Evolutionary conservation across 2,888 invertebrate genomes (phyloP).

Genomic region (Scrobipalpa atriplicella): DNA sequence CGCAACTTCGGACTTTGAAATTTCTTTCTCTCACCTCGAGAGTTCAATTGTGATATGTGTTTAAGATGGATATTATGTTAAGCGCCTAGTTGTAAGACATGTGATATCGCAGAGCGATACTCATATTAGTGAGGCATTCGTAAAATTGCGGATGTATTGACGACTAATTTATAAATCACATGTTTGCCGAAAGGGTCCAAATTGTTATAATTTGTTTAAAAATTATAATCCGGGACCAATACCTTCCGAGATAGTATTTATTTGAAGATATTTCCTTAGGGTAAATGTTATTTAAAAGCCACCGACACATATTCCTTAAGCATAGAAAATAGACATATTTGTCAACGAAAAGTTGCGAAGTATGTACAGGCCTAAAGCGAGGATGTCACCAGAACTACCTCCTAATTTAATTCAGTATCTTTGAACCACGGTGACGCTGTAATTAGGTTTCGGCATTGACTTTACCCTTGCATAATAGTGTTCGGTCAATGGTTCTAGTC

Average conservation of each 20-base stretch:
- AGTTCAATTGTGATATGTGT: conserved; percentile 82
- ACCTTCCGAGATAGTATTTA: conserved; percentile 83
- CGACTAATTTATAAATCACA: conserved; percentile 69
- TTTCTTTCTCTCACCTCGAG: conserved; percentile 66
- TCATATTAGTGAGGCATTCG: conserved; percentile 66
- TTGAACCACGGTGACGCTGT: conserved; percentile 62
- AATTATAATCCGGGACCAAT: conserved; percentile 83
- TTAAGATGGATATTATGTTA: conserved; percentile 72
- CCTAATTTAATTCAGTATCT: conserved; percentile 76
- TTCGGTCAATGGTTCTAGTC: conserved; percentile 73
- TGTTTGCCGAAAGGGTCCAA: conserved; percentile 80
- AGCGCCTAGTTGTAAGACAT: conserved; percentile 67
- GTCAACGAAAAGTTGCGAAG: conserved; percentile 80
- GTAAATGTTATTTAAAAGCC: conserved; percentile 81
- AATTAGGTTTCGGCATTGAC: conserved; percentile 57
- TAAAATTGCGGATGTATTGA: conserved; percentile 64
- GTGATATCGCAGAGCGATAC: conserved; percentile 79
- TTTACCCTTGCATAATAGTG: conserved; percentile 49
- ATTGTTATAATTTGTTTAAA: conserved; percentile 83
- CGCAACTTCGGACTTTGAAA: conserved; percentile 74
- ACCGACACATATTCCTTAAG: conserved; percentile 83
- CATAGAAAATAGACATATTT: conserved; percentile 77
- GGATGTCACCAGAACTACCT: conserved; percentile 76
- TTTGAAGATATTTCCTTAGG: conserved; percentile 81
- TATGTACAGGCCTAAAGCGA: conserved; percentile 52